These are phyloP conservation scores for Frieseomelitta varia DNA, from an alignment of 1,140 invertebrate species.

Conservation along the genomic window DNA sequence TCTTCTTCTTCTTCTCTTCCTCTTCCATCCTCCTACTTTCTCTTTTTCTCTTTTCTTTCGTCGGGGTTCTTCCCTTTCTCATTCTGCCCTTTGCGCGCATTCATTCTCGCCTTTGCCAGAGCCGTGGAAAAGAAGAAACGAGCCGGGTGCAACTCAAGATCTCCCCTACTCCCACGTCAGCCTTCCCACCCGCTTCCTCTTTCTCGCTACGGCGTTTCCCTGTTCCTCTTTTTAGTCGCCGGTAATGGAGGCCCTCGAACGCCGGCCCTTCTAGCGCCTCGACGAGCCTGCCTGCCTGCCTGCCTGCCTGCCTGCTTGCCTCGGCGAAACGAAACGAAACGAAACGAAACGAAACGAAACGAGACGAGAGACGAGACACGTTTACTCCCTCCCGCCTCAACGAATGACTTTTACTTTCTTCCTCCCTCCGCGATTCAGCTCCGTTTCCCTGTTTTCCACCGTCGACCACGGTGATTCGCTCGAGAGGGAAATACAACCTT, in stretches of 20 bases:
- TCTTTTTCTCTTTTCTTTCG: background rate
- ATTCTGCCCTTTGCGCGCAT: constrained; percentile 17
- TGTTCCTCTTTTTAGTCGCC: constrained; percentile 69
- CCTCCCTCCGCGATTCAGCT: constrained; percentile 10
- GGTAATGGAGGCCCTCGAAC: constrained; percentile 77
- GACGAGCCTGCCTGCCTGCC: constrained; percentile 67
- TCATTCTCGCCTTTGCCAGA: constrained; percentile 45
- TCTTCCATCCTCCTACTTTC: background rate
- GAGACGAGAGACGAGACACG: constrained; percentile 71
- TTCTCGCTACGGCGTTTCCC: constrained; percentile 25
- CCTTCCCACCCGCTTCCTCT: constrained; percentile 55
- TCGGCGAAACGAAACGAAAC: constrained; percentile 60
- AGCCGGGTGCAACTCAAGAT: constrained; percentile 25
- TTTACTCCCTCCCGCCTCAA: constrained; percentile 9
- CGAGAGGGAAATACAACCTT: constrained; percentile 73
- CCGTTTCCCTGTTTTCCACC: constrained; percentile 25
- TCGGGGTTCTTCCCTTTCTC: background rate
- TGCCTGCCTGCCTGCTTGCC: constrained; percentile 24
- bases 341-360: constrained; percentile 71
- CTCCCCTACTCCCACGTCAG: constrained; percentile 29
- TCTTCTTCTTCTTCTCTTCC: constrained; percentile 13
- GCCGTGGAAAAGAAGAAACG: constrained; percentile 41
- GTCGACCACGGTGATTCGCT: constrained; percentile 66
- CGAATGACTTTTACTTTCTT: constrained; percentile 33
- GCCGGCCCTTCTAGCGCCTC: constrained; percentile 71